A percentile compares a stretch with the other conserved stretches of the same genome.
Evolutionary conservation across 2,888 invertebrate genomes (phyloP).

Genomic region (Nephrotoma guestfalica): DNA sequence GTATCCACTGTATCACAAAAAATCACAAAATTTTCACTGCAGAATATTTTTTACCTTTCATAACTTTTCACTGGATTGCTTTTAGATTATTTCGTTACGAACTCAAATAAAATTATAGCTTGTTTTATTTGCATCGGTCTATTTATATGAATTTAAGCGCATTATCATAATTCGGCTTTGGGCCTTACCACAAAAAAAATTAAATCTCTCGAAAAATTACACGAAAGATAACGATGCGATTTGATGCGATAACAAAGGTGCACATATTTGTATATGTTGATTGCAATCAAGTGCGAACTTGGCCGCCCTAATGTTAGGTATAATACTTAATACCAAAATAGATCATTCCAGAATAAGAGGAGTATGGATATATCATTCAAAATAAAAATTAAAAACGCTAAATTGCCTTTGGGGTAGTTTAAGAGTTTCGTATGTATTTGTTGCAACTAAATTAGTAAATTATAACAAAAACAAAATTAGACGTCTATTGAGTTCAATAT

Average conservation of each 20-base stretch:
- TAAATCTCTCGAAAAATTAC: background rate
- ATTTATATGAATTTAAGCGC: background rate
- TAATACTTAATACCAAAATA: no score
- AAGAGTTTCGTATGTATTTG: no score
- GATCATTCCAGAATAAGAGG: no score
- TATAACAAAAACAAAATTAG: no score
- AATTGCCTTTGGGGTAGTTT: no score
- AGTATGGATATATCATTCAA: no score
- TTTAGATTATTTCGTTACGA: background rate
- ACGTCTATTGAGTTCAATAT: no score
- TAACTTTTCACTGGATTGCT: background rate
- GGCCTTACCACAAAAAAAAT: background rate
- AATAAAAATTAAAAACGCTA: no score
- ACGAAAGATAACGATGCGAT: background rate
- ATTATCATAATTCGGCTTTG: background rate
- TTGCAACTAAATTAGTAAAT: no score
- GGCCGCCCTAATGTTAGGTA: no score
- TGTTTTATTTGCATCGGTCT: background rate
- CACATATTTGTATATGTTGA: no score
- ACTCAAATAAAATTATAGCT: background rate
- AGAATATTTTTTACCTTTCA: background rate
- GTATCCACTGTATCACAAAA: background rate
- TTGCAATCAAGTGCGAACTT: no score
- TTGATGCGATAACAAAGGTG: background rate
- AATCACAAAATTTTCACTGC: background rate